Percentiles rank a stretch among this genome's conserved stretches.
These are phyloP conservation scores for Globodera rostochiensis DNA, from an alignment of 1,140 invertebrate species.

Conservation along the genomic window DNA sequence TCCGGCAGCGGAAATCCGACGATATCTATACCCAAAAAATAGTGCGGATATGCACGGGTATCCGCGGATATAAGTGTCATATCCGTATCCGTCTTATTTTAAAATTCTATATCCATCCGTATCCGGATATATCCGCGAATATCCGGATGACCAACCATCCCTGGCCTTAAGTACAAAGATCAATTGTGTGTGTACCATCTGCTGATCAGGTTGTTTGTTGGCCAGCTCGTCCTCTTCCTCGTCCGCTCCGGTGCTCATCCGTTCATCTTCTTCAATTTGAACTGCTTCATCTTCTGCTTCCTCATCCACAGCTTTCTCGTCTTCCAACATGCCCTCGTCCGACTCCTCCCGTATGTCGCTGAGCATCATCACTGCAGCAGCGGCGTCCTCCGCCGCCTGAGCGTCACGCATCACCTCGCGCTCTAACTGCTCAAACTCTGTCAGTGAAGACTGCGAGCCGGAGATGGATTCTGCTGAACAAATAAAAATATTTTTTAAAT, in stretches of 20 bases:
- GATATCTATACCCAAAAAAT: too few relatives aligned
- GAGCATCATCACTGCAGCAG: conserved; percentile 41
- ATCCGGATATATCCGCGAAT: not conserved
- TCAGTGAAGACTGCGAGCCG: conserved; percentile 52
- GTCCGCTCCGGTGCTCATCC: conserved; percentile 15
- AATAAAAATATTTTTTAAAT: not conserved
- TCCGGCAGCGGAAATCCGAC: too few relatives aligned
- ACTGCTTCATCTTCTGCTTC: conserved; percentile 3
- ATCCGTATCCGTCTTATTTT: not conserved
- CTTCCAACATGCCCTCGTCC: conserved; percentile 15
- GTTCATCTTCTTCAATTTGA: conserved; percentile 18
- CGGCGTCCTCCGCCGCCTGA: conserved; percentile 19
- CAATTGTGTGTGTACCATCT: not conserved
- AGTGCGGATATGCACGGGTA: too few relatives aligned
- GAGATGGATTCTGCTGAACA: conserved; percentile 29
- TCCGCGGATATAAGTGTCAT: not conserved
- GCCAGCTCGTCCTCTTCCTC: conserved; percentile 32
- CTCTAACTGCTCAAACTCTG: conserved; percentile 59
- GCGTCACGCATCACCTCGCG: conserved; percentile 47
- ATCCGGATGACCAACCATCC: not conserved
- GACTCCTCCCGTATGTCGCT: conserved; percentile 41
- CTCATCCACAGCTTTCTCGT: not conserved
- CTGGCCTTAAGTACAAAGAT: not conserved
- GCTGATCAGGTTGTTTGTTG: not conserved
- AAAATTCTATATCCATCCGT: not conserved